Conservation (phyloP, 1,140 invertebrate genomes). For the Hylyphantes graminicola region DNA sequence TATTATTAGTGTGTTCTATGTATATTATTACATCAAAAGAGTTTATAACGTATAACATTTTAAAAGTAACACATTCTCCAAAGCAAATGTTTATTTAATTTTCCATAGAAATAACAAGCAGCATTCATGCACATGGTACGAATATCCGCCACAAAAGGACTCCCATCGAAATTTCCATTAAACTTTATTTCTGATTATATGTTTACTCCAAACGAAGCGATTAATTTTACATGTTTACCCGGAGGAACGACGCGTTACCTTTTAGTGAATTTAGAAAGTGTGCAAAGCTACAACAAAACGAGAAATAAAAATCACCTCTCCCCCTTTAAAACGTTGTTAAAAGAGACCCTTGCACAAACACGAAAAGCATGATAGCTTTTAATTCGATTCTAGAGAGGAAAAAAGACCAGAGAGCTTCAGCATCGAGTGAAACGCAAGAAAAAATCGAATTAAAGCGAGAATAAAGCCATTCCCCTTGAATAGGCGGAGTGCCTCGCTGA, state of each 20-base stretch:
- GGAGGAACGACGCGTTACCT: conserved; percentile 23
- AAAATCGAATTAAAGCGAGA: conserved; percentile 17
- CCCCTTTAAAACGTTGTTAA: neutral
- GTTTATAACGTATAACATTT: too few relatives aligned
- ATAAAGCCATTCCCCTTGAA: conserved; percentile 28
- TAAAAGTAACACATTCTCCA: neutral
- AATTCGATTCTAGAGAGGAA: neutral
- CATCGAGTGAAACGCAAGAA: neutral
- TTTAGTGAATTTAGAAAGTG: conserved; percentile 52
- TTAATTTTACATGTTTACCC: conserved; percentile 11
- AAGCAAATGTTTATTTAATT: conserved; percentile 29
- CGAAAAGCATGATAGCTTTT: neutral
- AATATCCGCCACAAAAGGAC: conserved; percentile 15
- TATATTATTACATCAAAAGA: too few relatives aligned
- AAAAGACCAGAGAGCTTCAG: conserved; percentile 17
- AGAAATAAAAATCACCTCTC: too few relatives aligned
- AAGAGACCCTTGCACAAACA: conserved; percentile 37
- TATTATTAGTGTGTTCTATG: too few relatives aligned
- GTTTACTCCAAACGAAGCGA: conserved; percentile 6
- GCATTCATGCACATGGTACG: neutral
- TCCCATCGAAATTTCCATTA: neutral
- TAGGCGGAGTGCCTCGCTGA: neutral
- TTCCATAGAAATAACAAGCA: neutral
- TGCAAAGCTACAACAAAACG: conserved; percentile 19
- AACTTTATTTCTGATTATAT: neutral